Evolutionary conservation across 2,888 invertebrate genomes (phyloP).

Genomic region (Hedya salicella): DNA sequence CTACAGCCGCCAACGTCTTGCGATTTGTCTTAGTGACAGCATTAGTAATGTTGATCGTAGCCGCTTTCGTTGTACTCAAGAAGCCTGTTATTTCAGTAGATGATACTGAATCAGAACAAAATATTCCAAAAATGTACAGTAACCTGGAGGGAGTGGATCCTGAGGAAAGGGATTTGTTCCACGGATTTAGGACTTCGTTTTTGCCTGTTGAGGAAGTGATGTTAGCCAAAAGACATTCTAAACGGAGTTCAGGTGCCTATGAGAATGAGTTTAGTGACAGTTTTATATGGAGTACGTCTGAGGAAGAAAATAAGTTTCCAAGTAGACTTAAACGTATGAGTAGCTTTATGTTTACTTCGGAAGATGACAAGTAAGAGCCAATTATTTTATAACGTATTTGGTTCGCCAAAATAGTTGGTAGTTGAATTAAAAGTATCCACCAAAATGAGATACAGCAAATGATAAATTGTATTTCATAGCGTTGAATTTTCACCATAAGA

Average conservation of each 20-base stretch:
- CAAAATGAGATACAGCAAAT: too few relatives aligned
- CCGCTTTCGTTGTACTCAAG: conserved; percentile 61
- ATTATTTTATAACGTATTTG: conserved; percentile 42
- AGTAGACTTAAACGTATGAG: conserved; percentile 72
- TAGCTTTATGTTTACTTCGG: conserved; percentile 60
- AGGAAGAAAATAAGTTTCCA: conserved; percentile 52
- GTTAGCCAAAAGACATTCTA: conserved; percentile 63
- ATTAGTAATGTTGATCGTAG: conserved; percentile 55
- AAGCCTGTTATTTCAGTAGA: conserved; percentile 62
- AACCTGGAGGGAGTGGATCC: conserved; percentile 73
- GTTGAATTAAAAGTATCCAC: too few relatives aligned
- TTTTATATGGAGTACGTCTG: conserved; percentile 62
- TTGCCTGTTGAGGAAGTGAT: conserved; percentile 82
- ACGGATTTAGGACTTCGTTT: conserved; percentile 87
- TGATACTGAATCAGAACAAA: conserved; percentile 70
- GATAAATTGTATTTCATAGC: too few relatives aligned
- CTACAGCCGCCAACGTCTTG: conserved; percentile 65
- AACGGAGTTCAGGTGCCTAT: conserved; percentile 54
- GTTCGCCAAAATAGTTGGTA: too few relatives aligned
- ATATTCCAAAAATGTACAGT: conserved; percentile 70
- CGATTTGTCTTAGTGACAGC: conserved; percentile 59
- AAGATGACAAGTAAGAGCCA: conserved; percentile 68
- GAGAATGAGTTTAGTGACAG: conserved; percentile 66
- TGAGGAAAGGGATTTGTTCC: conserved; percentile 85
- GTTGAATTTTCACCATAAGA: too few relatives aligned